Evolutionary conservation across 2,888 invertebrate species (phyloP).

Genomic region (Leptinotarsa haldemani): DNA sequence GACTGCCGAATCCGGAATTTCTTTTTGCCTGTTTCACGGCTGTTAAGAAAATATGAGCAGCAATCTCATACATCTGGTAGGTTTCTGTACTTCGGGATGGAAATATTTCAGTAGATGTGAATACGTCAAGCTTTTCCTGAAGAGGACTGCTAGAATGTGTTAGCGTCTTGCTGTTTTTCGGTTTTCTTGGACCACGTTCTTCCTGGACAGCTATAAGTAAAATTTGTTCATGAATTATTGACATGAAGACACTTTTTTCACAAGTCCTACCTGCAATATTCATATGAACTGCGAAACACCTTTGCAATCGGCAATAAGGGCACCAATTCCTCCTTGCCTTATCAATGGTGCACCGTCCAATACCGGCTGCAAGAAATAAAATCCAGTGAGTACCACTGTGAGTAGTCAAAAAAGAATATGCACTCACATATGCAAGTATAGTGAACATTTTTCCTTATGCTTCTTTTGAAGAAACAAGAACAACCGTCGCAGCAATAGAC

Average conservation of each 20-base stretch:
- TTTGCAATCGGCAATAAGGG: constrained; percentile 83
- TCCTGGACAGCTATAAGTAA: constrained; percentile 79
- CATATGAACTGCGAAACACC: constrained; percentile 83
- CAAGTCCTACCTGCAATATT: constrained; percentile 74
- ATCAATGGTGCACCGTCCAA: constrained; percentile 80
- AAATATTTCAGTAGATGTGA: background rate
- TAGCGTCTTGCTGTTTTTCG: constrained; percentile 48
- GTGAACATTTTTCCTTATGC: constrained; percentile 77
- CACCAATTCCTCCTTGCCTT: constrained; percentile 90
- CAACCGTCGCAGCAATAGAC: constrained; percentile 90
- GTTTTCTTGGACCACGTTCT: constrained; percentile 81
- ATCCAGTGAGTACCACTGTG: background rate
- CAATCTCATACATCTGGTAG: constrained; percentile 68
- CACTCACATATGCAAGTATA: constrained; percentile 83
- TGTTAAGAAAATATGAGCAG: constrained; percentile 72
- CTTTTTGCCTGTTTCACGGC: constrained; percentile 70
- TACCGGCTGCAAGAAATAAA: constrained; percentile 70
- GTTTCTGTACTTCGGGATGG: constrained; percentile 22
- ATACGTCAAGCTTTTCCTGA: background rate
- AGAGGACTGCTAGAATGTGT: constrained; percentile 1
- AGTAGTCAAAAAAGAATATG: background rate
- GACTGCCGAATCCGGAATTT: constrained; percentile 68
- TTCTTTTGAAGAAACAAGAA: constrained; percentile 90
- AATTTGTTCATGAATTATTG: too few species aligned
- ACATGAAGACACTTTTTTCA: background rate